Percentiles rank a stretch among this genome's conserved stretches.
phyloP scores from a whole-genome alignment of 2,888 invertebrate genomes.

The Strigamia maritima region DNA sequence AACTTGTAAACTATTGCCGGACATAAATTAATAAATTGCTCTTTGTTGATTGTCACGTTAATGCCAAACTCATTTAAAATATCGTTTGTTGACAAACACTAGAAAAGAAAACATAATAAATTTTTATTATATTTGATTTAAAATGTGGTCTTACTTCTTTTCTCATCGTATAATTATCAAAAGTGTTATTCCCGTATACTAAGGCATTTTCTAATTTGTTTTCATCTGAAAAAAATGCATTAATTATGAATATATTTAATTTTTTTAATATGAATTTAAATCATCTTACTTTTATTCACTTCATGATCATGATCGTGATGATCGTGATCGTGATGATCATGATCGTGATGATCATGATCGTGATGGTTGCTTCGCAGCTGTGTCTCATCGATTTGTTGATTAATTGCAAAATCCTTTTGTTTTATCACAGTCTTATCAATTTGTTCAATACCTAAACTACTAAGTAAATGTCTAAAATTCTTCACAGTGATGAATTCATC shows the following conservation, averaged over 20 bases:
- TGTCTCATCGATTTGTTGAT: not conserved
- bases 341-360: not conserved
- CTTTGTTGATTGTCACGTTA: constrained; percentile 43
- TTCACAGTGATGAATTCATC: constrained; percentile 5
- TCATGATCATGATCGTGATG: not conserved
- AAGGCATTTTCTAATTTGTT: not conserved
- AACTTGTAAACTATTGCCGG: constrained; percentile 51
- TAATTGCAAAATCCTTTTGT: not conserved
- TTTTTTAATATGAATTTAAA: not conserved
- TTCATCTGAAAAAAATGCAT: not conserved
- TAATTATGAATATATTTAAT: not conserved
- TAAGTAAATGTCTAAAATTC: not conserved
- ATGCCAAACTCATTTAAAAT: constrained; percentile 43
- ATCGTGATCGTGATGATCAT: not conserved
- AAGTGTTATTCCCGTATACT: not conserved
- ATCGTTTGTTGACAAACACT: constrained; percentile 44
- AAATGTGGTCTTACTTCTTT: not conserved
- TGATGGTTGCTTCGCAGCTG: not conserved
- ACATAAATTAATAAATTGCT: constrained; percentile 49
- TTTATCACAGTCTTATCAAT: not conserved
- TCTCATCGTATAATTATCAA: not conserved
- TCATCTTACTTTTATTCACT: not conserved
- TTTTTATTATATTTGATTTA: not conserved
- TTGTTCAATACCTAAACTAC: not conserved
- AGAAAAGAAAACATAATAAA: not conserved